Percentiles rank a stretch among this genome's conserved stretches.
phyloP scores from a whole-genome alignment of 2,888 invertebrate species.

The Drosophila mulleri region DNA sequence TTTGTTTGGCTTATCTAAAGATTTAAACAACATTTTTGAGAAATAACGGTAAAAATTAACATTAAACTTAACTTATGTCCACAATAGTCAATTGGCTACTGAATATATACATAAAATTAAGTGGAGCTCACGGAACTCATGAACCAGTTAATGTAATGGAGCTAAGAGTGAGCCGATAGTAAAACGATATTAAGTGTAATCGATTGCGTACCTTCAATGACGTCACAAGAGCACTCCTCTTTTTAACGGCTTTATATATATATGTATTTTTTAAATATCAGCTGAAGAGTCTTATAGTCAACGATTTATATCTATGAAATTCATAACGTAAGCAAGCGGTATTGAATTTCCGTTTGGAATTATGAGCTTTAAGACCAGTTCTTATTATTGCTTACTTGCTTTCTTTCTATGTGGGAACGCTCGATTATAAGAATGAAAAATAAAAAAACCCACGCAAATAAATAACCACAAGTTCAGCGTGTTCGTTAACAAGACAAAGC shows the following conservation, averaged over 20 bases:
- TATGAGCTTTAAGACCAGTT: conserved; percentile 54
- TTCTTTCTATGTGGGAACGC: conserved; percentile 65
- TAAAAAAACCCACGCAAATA: conserved; percentile 62
- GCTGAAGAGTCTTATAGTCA: not conserved
- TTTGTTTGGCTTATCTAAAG: no score
- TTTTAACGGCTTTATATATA: conserved; percentile 30
- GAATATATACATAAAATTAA: not conserved
- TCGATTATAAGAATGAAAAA: conserved; percentile 52
- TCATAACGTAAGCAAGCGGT: conserved; percentile 23
- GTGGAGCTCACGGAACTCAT: not conserved
- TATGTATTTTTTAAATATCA: not conserved
- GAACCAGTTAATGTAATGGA: conserved; percentile 13
- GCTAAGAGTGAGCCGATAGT: not conserved
- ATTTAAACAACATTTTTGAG: not conserved
- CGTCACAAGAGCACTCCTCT: conserved; percentile 13
- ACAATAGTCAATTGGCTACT: not conserved
- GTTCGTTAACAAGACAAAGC: conserved; percentile 40
- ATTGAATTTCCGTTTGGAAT: conserved; percentile 14
- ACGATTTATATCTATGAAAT: not conserved
- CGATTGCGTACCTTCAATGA: conserved; percentile 12
- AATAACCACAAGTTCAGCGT: conserved; percentile 32
- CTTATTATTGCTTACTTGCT: conserved; percentile 65
- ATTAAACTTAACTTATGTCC: not conserved
- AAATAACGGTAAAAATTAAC: no score
- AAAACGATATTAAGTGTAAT: not conserved